A percentile compares a stretch with the other conserved stretches of the same genome.
Evolutionary conservation across 2,888 invertebrate genomes (phyloP).

Genomic region (Hemithea aestivaria): DNA sequence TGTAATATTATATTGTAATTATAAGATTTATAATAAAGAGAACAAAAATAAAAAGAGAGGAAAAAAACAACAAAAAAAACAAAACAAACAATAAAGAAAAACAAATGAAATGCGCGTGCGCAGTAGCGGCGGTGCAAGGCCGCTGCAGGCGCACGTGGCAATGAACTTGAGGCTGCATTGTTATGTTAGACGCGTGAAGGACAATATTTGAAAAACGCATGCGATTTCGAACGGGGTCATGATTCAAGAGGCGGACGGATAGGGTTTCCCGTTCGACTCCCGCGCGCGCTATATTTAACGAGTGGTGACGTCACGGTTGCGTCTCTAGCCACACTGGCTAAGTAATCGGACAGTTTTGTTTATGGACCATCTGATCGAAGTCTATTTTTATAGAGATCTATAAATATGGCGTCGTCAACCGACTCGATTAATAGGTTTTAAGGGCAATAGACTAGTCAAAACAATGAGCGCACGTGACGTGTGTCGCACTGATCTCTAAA

Average conservation of each 20-base stretch:
- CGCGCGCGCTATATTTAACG: slow-evolving; percentile 41
- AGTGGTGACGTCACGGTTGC: slow-evolving; percentile 57
- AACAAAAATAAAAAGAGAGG: slow-evolving; percentile 63
- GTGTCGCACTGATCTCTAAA: not conserved
- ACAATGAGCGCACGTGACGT: slow-evolving; percentile 6
- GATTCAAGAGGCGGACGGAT: slow-evolving; percentile 49
- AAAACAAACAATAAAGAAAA: slow-evolving; percentile 41
- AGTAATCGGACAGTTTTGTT: slow-evolving; percentile 58
- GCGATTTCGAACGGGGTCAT: slow-evolving; percentile 54
- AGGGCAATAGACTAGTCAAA: slow-evolving; percentile 19
- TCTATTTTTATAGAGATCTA: slow-evolving; percentile 45
- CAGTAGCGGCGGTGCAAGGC: slow-evolving; percentile 31
- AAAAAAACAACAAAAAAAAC: slow-evolving; percentile 51
- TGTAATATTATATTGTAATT: slow-evolving; percentile 74
- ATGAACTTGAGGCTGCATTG: slow-evolving; percentile 60
- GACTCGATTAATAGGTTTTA: slow-evolving; percentile 20
- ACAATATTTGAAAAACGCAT: slow-evolving; percentile 38
- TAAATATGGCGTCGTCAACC: slow-evolving; percentile 36
- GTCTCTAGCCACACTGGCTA: slow-evolving; percentile 59
- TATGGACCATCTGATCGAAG: slow-evolving; percentile 55
- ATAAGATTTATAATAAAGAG: slow-evolving; percentile 79
- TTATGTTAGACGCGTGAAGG: slow-evolving; percentile 35
- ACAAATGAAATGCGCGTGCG: slow-evolving; percentile 27
- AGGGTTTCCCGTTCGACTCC: slow-evolving; percentile 53
- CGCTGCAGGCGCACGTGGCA: slow-evolving; percentile 64